These are phyloP conservation scores for Enoplosus armatus DNA, from an alignment of 2,797 vertebrate species.

Conservation along the genomic window DNA sequence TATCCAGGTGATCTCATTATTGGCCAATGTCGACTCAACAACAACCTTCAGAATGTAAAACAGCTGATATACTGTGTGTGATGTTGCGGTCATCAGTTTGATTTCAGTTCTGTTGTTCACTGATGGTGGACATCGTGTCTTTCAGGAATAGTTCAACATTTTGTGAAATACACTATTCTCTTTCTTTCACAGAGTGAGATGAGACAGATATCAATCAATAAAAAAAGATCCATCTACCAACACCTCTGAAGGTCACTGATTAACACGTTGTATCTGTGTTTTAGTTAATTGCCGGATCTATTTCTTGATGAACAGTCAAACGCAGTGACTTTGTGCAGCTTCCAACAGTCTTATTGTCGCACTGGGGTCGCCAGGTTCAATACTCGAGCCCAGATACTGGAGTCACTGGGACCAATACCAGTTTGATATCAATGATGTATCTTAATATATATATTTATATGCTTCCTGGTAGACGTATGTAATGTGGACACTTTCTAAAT, in stretches of 20 bases:
- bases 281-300: background rate
- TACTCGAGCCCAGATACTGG: background rate
- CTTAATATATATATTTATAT: too few species aligned
- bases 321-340: background rate
- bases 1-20: too few species aligned
- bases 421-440: background rate
- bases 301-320: background rate
- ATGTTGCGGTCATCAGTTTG: background rate
- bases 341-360: background rate
- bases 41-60: background rate
- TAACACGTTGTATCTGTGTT: background rate
- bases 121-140: too few species aligned
- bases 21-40: background rate
- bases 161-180: background rate
- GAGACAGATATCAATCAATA: background rate
- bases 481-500: background rate
- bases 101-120: background rate
- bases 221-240: background rate
- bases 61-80: background rate
- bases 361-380: background rate
- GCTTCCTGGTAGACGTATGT: background rate
- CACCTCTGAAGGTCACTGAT: background rate
- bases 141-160: background rate
- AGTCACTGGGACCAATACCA: background rate
- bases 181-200: background rate